Evolutionary conservation across 2,888 invertebrate genomes (phyloP), one percentile per base, ranked within the genome.

Genomic region (Vandiemenella viatica): DNA sequence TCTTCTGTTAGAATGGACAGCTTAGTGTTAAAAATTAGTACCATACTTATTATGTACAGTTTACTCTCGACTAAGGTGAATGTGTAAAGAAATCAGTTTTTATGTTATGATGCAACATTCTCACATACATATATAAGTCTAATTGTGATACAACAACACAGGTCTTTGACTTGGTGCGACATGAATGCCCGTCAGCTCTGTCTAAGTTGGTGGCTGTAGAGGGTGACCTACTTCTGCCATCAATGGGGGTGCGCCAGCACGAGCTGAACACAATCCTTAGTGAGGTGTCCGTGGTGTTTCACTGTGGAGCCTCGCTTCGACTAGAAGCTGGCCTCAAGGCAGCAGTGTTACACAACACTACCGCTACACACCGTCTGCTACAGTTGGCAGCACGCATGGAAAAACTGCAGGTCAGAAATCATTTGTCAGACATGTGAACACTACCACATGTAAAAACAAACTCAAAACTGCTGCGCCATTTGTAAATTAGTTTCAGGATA

Each of bases 231-330:
- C 67, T 75, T 18, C 68, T 70, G 37, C 71, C 74, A 3, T 70
- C 71, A 17, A 68, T 84, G 40, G 80, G 76, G 0, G 67, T 83
- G 16, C 72, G 72, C 22, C 62, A 70, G 19, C 69, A 72, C 18
- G 77, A 80, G 56, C 73, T 73, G 43, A 64, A 69, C 45, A 67
- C 73, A 45, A 61, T 86, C 16, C 68, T 71, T 50, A 65, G 73
- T 26, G 73, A 78, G 43, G 77, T 84, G 42, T 71, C 81, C 45
- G 72, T 88, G 10, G 72, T 89, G 1, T 83, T 89, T 61, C 89
- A 90, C 62, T 83, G 84, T 61, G 90, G 89, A 1, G 90, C 89
- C 5, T 88, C 88, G 58, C 83, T 90, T 32, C 76, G 80, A 65
- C 83, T 83, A 59, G 79, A 83, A 60, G 75, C 80, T 58, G 66